These are phyloP conservation scores for Petroica traversi DNA, from an alignment of 2,113 vertebrate species.

Conservation along the genomic window DNA sequence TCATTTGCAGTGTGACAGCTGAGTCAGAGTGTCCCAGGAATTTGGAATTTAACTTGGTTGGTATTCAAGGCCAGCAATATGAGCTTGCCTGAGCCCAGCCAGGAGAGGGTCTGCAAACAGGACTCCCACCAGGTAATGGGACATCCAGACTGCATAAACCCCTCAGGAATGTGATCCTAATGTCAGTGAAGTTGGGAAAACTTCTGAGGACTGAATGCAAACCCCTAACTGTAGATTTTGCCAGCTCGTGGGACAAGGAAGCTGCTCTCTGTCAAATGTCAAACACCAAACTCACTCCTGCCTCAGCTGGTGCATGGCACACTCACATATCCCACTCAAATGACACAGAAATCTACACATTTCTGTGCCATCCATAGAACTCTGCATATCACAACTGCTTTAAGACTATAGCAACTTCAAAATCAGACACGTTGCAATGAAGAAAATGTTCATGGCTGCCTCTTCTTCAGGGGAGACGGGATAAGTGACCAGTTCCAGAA, in stretches of 20 bases:
- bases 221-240: neutral
- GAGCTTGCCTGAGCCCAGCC: neutral
- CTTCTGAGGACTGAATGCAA: neutral
- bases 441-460: neutral
- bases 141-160: neutral
- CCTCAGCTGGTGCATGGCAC: neutral
- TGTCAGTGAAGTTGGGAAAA: neutral
- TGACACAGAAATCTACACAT: neutral
- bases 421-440: rapidly evolving
- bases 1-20: neutral
- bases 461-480: neutral
- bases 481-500: neutral
- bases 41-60: neutral
- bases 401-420: neutral
- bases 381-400: neutral
- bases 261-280: neutral
- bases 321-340: neutral
- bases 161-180: neutral
- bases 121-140: neutral
- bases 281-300: neutral
- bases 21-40: rapidly evolving
- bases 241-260: neutral
- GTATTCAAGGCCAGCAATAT: neutral
- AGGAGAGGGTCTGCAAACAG: neutral
- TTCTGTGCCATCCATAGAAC: neutral